These are phyloP conservation scores for Paratrypauchen microcephalus DNA, from an alignment of 2,797 vertebrate genomes.

Conservation along the genomic window DNA sequence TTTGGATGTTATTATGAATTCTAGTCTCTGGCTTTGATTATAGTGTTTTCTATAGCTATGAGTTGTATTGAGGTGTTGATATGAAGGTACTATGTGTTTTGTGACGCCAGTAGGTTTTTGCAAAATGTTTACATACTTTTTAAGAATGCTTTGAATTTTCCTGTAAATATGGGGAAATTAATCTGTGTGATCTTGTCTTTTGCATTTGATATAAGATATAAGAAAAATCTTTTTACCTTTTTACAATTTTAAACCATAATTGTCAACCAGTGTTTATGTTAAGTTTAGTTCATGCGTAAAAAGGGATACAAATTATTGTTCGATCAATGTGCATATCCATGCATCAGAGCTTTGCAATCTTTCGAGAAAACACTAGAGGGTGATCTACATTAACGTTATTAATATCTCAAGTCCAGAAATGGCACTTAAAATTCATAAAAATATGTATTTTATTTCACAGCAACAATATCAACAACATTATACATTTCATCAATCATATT, in stretches of 20 bases:
- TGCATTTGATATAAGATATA: not conserved
- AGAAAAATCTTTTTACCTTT: not conserved
- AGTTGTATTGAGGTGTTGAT: not conserved
- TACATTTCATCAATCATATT: not conserved
- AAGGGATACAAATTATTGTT: not conserved
- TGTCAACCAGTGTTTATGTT: not conserved
- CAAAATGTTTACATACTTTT: too few relatives aligned
- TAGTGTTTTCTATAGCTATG: not conserved
- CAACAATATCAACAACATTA: not conserved
- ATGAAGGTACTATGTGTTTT: too few relatives aligned
- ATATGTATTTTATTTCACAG: not conserved
- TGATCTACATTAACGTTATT: conserved; percentile 26
- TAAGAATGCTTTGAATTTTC: not conserved
- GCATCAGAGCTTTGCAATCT: conserved; percentile 16
- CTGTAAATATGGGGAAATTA: not conserved
- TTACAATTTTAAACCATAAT: not conserved
- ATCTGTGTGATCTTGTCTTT: not conserved
- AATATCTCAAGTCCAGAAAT: conserved; percentile 8
- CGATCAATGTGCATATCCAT: not conserved
- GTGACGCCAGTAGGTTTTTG: too few relatives aligned
- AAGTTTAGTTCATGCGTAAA: not conserved
- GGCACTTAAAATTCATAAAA: not conserved
- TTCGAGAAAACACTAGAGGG: conserved; percentile 57
- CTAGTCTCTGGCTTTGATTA: not conserved
- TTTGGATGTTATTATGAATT: too few relatives aligned